A percentile compares a stretch with the other conserved stretches of the same genome.
Evolutionary conservation across 2,797 vertebrate genomes (phyloP).

Genomic region (Molossus alvarezi): DNA sequence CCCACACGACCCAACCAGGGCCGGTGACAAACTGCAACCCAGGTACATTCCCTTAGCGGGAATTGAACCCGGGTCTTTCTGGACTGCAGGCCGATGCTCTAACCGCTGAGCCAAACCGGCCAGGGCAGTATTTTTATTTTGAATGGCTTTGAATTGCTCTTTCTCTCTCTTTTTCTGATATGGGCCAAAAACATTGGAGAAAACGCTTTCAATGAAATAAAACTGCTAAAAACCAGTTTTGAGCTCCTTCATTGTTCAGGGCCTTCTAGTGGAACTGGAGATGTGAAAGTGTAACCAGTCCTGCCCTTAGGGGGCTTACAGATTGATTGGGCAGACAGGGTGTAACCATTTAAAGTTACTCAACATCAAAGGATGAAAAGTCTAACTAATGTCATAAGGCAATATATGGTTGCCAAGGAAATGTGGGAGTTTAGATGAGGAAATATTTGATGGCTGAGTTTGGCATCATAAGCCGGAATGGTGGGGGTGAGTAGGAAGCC

Average conservation of each 20-base stretch:
- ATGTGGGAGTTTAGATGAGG: slow-evolving; percentile 58
- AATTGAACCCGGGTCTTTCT: no score
- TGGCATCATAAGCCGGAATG: slow-evolving; percentile 27
- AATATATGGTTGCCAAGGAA: background rate
- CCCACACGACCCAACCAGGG: no score
- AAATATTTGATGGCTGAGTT: slow-evolving; percentile 48
- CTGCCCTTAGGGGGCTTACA: background rate
- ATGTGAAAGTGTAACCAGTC: background rate
- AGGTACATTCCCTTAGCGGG: no score
- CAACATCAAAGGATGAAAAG: background rate
- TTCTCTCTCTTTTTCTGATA: background rate
- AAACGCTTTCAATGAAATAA: background rate
- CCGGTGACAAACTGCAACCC: no score
- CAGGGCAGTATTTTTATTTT: slow-evolving; percentile 39
- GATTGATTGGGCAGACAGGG: background rate
- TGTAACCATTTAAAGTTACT: slow-evolving; percentile 33
- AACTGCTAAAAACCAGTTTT: background rate
- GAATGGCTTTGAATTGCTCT: slow-evolving; percentile 10
- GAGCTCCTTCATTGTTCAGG: background rate
- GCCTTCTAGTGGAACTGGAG: background rate
- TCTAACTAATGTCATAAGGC: slow-evolving; percentile 11
- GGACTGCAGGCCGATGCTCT: no score
- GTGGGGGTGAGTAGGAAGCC: background rate
- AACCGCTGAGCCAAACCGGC: no score
- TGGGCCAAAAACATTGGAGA: background rate